Evolutionary conservation across 2,888 invertebrate genomes (phyloP), one percentile per base, ranked within the genome.

Genomic region (Allygus modestus): DNA sequence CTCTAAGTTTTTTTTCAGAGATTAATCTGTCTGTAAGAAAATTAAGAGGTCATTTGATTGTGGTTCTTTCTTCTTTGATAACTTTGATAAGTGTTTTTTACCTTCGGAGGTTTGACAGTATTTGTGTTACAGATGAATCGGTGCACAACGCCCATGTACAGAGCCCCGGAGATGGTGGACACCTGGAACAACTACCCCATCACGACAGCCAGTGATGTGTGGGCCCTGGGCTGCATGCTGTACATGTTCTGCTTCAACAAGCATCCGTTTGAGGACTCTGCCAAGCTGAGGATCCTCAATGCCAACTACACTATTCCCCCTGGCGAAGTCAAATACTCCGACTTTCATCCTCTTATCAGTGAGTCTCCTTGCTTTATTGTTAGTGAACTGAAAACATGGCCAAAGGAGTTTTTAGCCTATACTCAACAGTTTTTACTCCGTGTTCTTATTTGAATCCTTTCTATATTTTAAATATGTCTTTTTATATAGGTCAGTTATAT

Each of bases 81-180:
- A n/a, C n/a, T n/a, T n/a, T n/a, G n/a, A n/a, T n/a, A n/a, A n/a
- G n/a, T n/a, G n/a, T n/a, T n/a, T n/a, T n/a, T n/a, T n/a, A n/a
- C n/a, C n/a, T n/a, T n/a, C n/a, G n/a, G n/a, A n/a, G n/a, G n/a
- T n/a, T n/a, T n/a, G n/a, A n/a, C n/a, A n/a, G n/a, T n/a, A n/a
- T n/a, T n/a, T n/a, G n/a, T 54, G 54, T 20, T 7, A n/a, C 90
- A 95, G 93, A 91, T 96, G 92, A 94, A 95, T 69, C 93, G 93
- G 89, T 94, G 94, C 88, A 97, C 97, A 28, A 97, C 97, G 12
- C 97, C 97, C 0, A 97, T 97, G 99, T 99, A 99, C 91, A 93
- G 99, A 90, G 97, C 99, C 0, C 99, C 99, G 41, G 99, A 99
- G 92, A 98, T 99, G 95, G 92, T 99, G 86, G 99, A 99, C 90